phyloP scores from a whole-genome alignment of 2,888 invertebrate species.

The Ophioninae sp. region DNA sequence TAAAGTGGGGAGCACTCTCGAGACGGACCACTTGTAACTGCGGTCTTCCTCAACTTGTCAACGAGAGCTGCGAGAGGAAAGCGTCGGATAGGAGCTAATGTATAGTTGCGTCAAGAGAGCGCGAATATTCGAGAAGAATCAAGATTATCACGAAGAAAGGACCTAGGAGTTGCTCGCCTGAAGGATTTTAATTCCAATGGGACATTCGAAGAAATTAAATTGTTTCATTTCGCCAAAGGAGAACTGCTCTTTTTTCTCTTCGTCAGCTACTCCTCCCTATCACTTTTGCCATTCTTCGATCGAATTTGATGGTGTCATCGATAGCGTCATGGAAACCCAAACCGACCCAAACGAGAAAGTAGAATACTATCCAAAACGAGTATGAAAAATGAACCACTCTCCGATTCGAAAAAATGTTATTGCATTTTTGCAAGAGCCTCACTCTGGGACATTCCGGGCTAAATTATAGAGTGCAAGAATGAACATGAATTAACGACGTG shows the following conservation, averaged over 20 bases:
- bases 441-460: slow-evolving; percentile 54
- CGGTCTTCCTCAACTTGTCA: slow-evolving; percentile 43
- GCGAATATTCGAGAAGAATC: slow-evolving; percentile 46
- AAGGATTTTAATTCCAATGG: slow-evolving; percentile 49
- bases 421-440: slow-evolving; percentile 26
- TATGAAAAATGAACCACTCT: slow-evolving; percentile 5
- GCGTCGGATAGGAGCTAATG: slow-evolving; percentile 35
- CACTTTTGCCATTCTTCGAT: slow-evolving; percentile 9
- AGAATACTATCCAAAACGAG: not conserved
- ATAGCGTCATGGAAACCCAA: not conserved
- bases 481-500: not conserved
- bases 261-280: not conserved
- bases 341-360: not conserved
- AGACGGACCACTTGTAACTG: slow-evolving; percentile 60
- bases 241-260: not conserved
- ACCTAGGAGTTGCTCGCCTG: not conserved
- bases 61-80: slow-evolving; percentile 29
- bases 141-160: slow-evolving; percentile 54
- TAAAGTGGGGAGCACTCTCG: slow-evolving; percentile 49
- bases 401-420: slow-evolving; percentile 14
- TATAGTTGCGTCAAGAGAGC: slow-evolving; percentile 54
- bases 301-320: slow-evolving; percentile 6
- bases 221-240: slow-evolving; percentile 27
- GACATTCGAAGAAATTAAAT: slow-evolving; percentile 56
- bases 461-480: slow-evolving; percentile 43